phyloP scores from a whole-genome alignment of 92 coral and sea anemone species.

The Isaurus tuberculatus region DNA sequence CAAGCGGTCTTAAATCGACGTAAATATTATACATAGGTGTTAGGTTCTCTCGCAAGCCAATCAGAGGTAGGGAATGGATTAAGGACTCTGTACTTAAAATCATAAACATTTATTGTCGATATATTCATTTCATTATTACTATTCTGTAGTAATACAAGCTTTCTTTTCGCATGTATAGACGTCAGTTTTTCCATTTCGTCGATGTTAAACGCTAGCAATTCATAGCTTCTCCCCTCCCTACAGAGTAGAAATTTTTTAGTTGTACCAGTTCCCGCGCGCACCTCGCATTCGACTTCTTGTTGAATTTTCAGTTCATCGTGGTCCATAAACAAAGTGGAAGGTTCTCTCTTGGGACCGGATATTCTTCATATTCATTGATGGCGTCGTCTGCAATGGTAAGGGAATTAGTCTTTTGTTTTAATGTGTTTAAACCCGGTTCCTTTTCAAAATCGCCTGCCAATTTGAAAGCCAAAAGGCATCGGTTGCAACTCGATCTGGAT shows the following conservation, averaged over 20 bases:
- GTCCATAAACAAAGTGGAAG: background rate
- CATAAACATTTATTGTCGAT: no score
- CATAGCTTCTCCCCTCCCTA: slow-evolving; percentile 1
- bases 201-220: no score
- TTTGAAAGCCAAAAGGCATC: background rate
- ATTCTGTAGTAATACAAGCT: no score
- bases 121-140: no score
- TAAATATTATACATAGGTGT: no score
- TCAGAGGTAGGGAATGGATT: no score
- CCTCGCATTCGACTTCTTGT: background rate
- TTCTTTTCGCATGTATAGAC: no score
- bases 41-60: no score
- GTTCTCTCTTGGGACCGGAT: slow-evolving; percentile 27
- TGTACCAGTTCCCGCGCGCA: slow-evolving; percentile 41
- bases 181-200: no score
- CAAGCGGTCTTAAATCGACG: no score
- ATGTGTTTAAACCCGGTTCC: background rate
- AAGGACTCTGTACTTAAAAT: no score
- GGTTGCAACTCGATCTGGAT: no score
- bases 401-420: background rate
- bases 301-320: background rate
- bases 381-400: slow-evolving; percentile 46
- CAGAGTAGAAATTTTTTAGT: background rate
- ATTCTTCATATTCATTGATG: background rate
- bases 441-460: background rate